These are phyloP conservation scores for Thereva unica DNA, from an alignment of 2,888 invertebrate species.

Conservation along the genomic window DNA sequence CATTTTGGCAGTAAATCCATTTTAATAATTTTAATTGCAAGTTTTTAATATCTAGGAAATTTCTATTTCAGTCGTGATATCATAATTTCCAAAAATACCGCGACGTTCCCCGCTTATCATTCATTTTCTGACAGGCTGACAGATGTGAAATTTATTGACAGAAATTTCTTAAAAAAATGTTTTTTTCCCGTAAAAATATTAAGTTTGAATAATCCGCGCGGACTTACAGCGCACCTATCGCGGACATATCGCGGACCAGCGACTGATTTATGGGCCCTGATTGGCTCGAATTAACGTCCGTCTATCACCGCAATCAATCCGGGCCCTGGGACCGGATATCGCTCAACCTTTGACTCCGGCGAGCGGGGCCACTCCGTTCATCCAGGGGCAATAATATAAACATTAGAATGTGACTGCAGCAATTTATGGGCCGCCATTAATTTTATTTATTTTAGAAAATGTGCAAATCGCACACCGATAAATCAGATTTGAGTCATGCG, in stretches of 20 bases:
- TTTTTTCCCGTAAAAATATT: too few species aligned
- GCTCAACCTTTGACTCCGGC: constrained; percentile 31
- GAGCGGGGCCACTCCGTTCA: not conserved
- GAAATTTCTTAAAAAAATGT: not conserved
- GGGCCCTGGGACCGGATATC: constrained; percentile 17
- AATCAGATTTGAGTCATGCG: constrained; percentile 33
- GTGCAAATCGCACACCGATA: constrained; percentile 38
- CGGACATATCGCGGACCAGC: too few species aligned
- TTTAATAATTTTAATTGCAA: too few species aligned
- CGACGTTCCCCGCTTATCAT: not conserved
- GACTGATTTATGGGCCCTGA: too few species aligned
- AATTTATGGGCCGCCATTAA: constrained; percentile 38
- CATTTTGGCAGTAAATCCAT: too few species aligned
- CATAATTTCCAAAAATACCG: too few species aligned
- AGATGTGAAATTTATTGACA: constrained; percentile 11
- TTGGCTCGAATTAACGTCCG: constrained; percentile 20
- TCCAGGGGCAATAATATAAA: constrained; percentile 28
- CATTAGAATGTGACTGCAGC: constrained; percentile 12
- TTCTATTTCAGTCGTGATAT: too few species aligned
- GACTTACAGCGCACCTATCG: too few species aligned
- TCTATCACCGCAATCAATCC: constrained; percentile 26
- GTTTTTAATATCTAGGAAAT: too few species aligned
- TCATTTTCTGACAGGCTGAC: not conserved
- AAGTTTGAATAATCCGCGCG: too few species aligned
- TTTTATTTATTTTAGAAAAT: constrained; percentile 42